phyloP scores from a whole-genome alignment of 2,113 vertebrate species.

The Tympanuchus pallidicinctus region DNA sequence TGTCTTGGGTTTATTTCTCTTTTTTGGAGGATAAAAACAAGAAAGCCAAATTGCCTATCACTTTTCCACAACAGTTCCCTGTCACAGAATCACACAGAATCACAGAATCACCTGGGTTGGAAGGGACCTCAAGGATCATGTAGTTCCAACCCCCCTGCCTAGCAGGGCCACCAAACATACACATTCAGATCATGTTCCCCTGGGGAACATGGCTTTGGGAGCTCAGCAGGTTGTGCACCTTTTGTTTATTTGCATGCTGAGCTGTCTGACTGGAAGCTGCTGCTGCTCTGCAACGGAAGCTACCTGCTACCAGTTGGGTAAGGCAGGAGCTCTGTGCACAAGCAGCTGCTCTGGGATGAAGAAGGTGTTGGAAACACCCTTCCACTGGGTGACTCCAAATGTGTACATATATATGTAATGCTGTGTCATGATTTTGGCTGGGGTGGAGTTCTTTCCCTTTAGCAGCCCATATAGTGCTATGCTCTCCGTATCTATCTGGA shows the following conservation, averaged over 20 bases:
- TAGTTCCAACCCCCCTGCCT: too few species aligned
- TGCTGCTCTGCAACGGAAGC: not conserved
- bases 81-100: too few species aligned
- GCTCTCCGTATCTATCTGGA: not conserved
- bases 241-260: not conserved
- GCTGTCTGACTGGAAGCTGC: accelerated
- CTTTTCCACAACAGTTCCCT: not conserved
- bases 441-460: not conserved
- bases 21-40: not conserved
- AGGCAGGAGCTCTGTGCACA: not conserved
- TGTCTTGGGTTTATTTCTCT: not conserved
- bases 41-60: not conserved
- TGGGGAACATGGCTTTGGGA: not conserved
- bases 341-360: not conserved
- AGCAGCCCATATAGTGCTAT: not conserved
- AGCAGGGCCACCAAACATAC: too few species aligned
- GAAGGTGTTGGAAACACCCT: not conserved
- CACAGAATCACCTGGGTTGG: too few species aligned
- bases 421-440: not conserved
- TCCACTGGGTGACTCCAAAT: not conserved
- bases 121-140: too few species aligned
- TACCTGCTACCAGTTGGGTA: not conserved
- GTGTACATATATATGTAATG: not conserved
- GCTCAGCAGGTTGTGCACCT: not conserved
- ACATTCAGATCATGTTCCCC: too few species aligned